Percentiles rank a stretch among this genome's conserved stretches.
phyloP scores from a whole-genome alignment of 2,113 vertebrate species.

The Strigops habroptila region DNA sequence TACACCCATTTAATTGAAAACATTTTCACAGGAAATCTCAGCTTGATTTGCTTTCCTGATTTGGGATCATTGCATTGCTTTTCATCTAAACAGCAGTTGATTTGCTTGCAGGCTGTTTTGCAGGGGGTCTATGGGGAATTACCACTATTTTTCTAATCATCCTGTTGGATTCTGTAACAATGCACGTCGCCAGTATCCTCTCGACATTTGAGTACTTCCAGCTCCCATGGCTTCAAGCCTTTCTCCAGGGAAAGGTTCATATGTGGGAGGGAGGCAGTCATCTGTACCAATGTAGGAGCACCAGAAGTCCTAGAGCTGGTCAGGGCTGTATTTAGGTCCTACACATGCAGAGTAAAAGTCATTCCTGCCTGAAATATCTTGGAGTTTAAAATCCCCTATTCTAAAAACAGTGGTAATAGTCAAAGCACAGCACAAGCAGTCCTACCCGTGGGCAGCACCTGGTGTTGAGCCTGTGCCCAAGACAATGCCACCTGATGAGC shows the following conservation, averaged over 20 bases:
- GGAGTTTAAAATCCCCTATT: not conserved
- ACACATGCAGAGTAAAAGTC: not conserved
- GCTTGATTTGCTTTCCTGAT: not conserved
- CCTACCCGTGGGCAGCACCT: not conserved
- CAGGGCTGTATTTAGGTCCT: not conserved
- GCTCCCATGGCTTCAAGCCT: not conserved
- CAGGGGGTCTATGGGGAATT: not conserved
- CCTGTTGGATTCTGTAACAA: not conserved
- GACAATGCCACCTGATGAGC: not conserved
- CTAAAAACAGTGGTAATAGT: not conserved
- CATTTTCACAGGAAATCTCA: not conserved
- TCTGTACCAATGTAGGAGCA: fast-evolving
- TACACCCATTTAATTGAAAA: not conserved
- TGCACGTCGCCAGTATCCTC: fast-evolving
- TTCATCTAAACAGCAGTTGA: not conserved
- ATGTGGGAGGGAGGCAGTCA: not conserved
- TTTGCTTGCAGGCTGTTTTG: not conserved
- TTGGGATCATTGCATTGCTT: not conserved
- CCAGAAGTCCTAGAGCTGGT: not conserved
- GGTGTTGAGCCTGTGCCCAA: fast-evolving
- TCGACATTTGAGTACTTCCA: not conserved
- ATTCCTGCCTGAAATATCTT: not conserved
- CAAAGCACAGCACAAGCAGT: not conserved
- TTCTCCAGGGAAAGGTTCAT: not conserved
- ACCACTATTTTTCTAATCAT: not conserved